These are phyloP conservation scores for Pantelozetes paolii DNA, from an alignment of 2,888 invertebrate genomes.

Conservation along the genomic window DNA sequence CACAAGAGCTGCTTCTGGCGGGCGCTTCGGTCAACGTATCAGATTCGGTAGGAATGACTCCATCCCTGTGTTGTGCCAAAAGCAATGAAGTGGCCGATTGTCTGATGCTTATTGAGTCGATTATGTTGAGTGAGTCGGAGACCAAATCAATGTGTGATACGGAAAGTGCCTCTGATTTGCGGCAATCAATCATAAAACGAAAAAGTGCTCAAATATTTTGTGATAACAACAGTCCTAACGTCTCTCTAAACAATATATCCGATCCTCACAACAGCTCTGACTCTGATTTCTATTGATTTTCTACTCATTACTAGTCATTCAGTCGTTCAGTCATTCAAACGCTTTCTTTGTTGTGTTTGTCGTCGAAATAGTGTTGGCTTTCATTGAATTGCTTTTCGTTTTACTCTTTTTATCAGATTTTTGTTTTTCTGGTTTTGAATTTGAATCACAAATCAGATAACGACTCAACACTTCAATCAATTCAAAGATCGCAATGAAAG, in stretches of 20 bases:
- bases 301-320: slow-evolving; percentile 15
- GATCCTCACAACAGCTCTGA: slow-evolving; percentile 18
- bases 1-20: slow-evolving; percentile 59
- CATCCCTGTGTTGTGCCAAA: slow-evolving; percentile 63
- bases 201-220: slow-evolving; percentile 26
- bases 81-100: slow-evolving; percentile 62
- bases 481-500: slow-evolving; percentile 42
- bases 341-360: slow-evolving; percentile 1
- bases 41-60: slow-evolving; percentile 60
- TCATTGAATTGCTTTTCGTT: background rate
- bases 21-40: slow-evolving; percentile 60
- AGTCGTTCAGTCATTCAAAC: slow-evolving; percentile 14
- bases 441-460: background rate
- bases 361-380: background rate
- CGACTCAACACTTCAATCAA: slow-evolving; percentile 40
- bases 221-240: slow-evolving; percentile 16
- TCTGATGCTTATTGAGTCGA: slow-evolving; percentile 56
- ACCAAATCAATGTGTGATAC: slow-evolving; percentile 18
- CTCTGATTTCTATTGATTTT: slow-evolving; percentile 6
- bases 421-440: background rate
- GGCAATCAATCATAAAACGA: slow-evolving; percentile 20
- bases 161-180: slow-evolving; percentile 18
- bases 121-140: slow-evolving; percentile 32
- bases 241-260: background rate
- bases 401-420: background rate